Base-by-base conservation (phyloP, 1,140 invertebrate species). In the Grapholita molesta region DNA sequence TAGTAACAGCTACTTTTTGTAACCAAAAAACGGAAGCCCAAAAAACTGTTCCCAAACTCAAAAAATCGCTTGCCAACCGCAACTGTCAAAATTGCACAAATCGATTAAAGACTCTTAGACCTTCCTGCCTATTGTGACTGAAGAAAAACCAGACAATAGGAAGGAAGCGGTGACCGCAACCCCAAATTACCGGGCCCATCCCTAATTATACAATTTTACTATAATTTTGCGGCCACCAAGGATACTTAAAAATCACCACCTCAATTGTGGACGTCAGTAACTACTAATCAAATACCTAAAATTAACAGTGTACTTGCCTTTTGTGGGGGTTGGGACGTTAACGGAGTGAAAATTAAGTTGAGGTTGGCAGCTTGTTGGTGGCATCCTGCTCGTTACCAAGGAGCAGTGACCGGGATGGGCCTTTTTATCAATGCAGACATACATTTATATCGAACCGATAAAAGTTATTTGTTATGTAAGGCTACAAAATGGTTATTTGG, bases 1-100 rank as follows among this genome's bases (percentile, higher is more conserved):
- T n/a, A n/a, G n/a, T n/a, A n/a, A n/a, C n/a, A 30, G 7, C 28
- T 30, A 30, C 28, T 30, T 30, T 30, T 30, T 30, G 7, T 30
- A 35, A 3, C 3, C 35, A n/a, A 25, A 28, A 61, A 15, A 28
- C 55, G n/a, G n/a, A 61, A 15, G 25, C 55, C 23, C 1, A 61
- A 28, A 61, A 65, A 65, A 65, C 64, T 3, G 11, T 65, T 21
- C 33, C 32, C 28, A 38, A 64, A 68, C 67, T 66, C 65, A 71
- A 83, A 83, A 81, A 85, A 82, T 80, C 78, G 76, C 74, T 70
- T 67, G 67, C 65, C 72, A 78, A 88, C 88, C 88, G 79, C 88
- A 90, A 83, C 84, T 88, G 86, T 90, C 86, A 88, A 88, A 86
- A 86, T 83, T 82, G 84, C 55, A 55, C 65, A 85, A 88, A 90